phyloP scores from a whole-genome alignment of 2,113 vertebrate species.

The Oreotrochilus melanogaster region DNA sequence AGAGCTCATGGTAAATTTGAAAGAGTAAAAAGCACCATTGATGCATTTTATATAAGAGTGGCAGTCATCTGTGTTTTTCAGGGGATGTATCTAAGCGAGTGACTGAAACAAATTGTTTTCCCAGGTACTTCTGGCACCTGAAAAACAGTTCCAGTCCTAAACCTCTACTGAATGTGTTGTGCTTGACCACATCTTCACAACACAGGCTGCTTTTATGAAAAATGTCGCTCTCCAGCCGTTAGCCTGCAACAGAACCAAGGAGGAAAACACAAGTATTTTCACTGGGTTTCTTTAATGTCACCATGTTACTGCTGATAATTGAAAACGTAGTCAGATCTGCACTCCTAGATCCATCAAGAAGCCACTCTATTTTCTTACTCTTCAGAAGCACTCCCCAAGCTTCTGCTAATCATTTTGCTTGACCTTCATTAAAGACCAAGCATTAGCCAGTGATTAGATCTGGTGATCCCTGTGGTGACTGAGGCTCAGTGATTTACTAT shows the following conservation, averaged over 20 bases:
- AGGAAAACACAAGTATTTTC: neutral
- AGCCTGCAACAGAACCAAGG: neutral
- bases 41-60: neutral
- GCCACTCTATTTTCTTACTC: conserved; percentile 13
- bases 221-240: neutral
- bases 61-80: neutral
- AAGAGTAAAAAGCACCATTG: neutral
- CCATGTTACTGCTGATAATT: neutral
- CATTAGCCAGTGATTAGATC: conserved; percentile 49
- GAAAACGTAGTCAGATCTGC: neutral
- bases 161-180: accelerated
- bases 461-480: conserved; percentile 28
- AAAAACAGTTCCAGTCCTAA: neutral
- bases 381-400: neutral
- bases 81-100: neutral
- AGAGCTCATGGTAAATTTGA: neutral
- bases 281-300: neutral
- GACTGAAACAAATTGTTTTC: neutral
- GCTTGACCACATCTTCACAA: neutral
- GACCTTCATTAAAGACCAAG: conserved; percentile 64
- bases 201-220: neutral
- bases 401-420: conserved; percentile 52
- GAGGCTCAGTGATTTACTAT: conserved; percentile 31
- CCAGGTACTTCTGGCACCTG: neutral
- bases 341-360: neutral